Evolutionary conservation across 2,113 vertebrate genomes (phyloP).

Genomic region (Eudorcas thomsonii): DNA sequence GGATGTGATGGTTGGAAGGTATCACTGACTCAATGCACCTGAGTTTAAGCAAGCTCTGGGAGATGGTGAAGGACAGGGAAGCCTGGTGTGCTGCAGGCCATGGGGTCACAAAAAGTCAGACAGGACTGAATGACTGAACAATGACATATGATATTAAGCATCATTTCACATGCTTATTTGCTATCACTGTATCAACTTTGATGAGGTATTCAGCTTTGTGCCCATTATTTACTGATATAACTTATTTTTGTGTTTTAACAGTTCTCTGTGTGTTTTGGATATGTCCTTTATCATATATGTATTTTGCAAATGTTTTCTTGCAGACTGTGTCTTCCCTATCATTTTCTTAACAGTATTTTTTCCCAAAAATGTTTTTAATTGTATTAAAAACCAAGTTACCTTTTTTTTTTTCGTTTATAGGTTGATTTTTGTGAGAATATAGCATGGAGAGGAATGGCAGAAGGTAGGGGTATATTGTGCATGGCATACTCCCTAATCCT

Average conservation of each 20-base stretch:
- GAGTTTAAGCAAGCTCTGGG: not conserved
- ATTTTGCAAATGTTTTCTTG: not conserved
- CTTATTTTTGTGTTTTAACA: not conserved
- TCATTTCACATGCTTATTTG: not conserved
- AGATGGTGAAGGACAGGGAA: not conserved
- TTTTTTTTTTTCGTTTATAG: not conserved
- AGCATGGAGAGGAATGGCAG: not conserved
- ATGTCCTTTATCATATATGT: not conserved
- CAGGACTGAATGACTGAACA: not conserved
- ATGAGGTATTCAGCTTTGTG: not conserved
- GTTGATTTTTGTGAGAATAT: not conserved
- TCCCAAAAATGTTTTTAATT: not conserved
- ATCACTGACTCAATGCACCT: not conserved
- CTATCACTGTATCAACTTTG: not conserved
- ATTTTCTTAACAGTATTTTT: not conserved
- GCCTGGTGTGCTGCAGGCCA: not conserved
- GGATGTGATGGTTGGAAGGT: not conserved
- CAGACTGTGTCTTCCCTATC: not conserved
- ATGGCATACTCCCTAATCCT: not conserved
- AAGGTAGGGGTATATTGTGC: not conserved
- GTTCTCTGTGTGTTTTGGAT: not conserved
- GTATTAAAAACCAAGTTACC: not conserved
- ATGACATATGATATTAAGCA: not conserved
- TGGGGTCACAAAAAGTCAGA: not conserved
- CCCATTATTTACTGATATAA: not conserved